Base-by-base conservation (phyloP, 2,797 vertebrate species). In the Miichthys miiuy region DNA sequence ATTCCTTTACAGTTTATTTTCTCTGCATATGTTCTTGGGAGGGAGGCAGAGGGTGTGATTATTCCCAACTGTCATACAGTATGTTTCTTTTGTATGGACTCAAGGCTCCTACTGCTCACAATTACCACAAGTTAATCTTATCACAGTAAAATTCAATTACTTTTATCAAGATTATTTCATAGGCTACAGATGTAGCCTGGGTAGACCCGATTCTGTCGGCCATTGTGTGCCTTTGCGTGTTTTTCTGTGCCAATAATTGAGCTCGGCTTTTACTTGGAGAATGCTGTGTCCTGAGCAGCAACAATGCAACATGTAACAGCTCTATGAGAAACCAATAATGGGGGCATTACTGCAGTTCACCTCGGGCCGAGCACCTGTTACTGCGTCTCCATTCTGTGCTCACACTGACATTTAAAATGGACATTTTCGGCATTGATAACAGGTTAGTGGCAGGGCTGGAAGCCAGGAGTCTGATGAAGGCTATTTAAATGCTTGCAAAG, bases 401-500 rank as follows among this genome's bases (percentile, higher is more conserved):
- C 94, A 95, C 94, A 91, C 93, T 97, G 97, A 97, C 97, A 97
- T 98, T 99, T 96, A 96, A 96, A 97, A 97, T 96, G 95, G 96
- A 95, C 96, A 95, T 96, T 97, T 97, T 96, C 91, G 93, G 96
- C 96, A 96, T 97, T 97, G 97, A 97, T 97, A 98, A 97, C 96
- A 97, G 96, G 96, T 97, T 96, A 95, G 94, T 94, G 96, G 95
- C 94, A 92, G 94, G 92, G 95, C 96, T 95, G 96, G 93, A 90
- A 96, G 96, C 95, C 95, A 94, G 95, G 93, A 95, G 96, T 95
- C 96, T 96, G 96, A 97, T 97, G 96, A 97, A 97, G 96, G 95
- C 95, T 97, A 96, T 97, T 98, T 97, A 97, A 98, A 97, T 97
- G 96, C 96, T 96, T 95, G 95, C 96, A 98, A 97, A 98, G 96